These are phyloP conservation scores for Mormyrus lacerda DNA, from an alignment of 2,113 vertebrate species.

Conservation along the genomic window DNA sequence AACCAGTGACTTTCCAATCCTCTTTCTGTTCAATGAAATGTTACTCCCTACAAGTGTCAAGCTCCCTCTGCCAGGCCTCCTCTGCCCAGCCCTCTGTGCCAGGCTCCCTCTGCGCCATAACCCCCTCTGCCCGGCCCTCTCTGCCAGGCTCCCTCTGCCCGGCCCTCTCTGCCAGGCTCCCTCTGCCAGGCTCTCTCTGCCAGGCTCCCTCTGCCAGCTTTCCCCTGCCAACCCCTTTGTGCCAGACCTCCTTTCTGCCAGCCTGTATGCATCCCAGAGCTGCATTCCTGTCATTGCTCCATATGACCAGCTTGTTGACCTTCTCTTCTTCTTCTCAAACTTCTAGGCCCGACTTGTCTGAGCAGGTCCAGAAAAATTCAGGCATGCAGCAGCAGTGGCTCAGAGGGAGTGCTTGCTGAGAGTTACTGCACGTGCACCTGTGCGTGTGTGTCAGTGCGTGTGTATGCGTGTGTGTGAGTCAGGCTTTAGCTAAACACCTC, in stretches of 20 bases:
- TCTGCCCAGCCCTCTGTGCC: too few relatives aligned
- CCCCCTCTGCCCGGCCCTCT: too few relatives aligned
- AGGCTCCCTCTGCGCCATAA: too few relatives aligned
- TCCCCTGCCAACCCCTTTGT: background rate
- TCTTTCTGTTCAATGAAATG: too few relatives aligned
- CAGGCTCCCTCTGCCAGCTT: background rate
- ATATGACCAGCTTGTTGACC: conserved; percentile 3
- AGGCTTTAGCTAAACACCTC: background rate
- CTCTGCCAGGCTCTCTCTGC: too few relatives aligned
- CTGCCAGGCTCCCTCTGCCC: background rate
- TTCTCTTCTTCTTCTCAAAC: background rate
- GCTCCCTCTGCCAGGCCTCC: too few relatives aligned
- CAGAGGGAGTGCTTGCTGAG: background rate
- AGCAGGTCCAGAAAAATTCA: background rate
- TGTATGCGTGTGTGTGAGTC: too few relatives aligned
- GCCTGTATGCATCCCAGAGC: background rate
- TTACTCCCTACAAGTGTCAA: too few relatives aligned
- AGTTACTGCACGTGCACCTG: background rate
- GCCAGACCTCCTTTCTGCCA: background rate
- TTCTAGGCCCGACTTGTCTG: background rate
- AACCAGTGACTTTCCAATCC: too few relatives aligned
- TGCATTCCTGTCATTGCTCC: background rate
- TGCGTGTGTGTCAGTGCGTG: background rate
- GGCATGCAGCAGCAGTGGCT: background rate
- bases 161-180: too few relatives aligned